Base-by-base conservation (phyloP, 2,113 vertebrate species). In the Platichthys flesus region DNA sequence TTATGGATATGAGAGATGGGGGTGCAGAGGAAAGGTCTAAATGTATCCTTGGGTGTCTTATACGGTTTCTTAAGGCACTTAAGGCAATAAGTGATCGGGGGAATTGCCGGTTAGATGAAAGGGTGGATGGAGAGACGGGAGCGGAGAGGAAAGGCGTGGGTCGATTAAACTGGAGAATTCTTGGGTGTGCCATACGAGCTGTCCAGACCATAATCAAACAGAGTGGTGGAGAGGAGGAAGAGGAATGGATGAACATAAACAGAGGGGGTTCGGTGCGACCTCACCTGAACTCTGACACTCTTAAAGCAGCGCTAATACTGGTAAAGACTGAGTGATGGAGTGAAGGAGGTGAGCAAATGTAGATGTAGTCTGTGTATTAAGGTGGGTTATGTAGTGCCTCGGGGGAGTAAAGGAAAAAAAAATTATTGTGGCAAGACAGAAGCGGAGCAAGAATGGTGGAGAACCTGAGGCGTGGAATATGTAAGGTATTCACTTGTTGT, bases 41-140 rank as follows among this genome's bases (percentile, higher is more conserved):
- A 89, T 76, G 81, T 56, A 77, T 87, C 85, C 69, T 59, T 24
- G 62, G 66, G 68, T 77, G 62, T 84, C 71, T 76, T 66, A 76
- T 82, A 75, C 67, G 65, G 68, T 74, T 82, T 79, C 78, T 85
- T 66, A 35, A 71, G 60, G 74, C 76, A 82, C 73, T 80, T 60
- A 62, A 68, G 55, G 71, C 35, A 15, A 73, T 68, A 71, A 54
- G 49, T 58, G 79, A 70, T 69, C 65, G 69, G 64, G 35, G 35
- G 65, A 63, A 70, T 62, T 28, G 65, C 35, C 66, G 56, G 64
- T 57, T 60, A 60, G 75, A 51, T 68, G 57, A 71, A 79, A 70
- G 69, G 74, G 71, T 60, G 64, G 67, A 80, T 1, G 55, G 67
- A 49, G 40, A 57, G 47, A 37, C 18, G 28, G 64, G 52, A 58